Percentiles rank a stretch among this genome's conserved stretches.
Evolutionary conservation across 2,888 invertebrate genomes (phyloP).

Genomic region (Didymodactylos carnosus): DNA sequence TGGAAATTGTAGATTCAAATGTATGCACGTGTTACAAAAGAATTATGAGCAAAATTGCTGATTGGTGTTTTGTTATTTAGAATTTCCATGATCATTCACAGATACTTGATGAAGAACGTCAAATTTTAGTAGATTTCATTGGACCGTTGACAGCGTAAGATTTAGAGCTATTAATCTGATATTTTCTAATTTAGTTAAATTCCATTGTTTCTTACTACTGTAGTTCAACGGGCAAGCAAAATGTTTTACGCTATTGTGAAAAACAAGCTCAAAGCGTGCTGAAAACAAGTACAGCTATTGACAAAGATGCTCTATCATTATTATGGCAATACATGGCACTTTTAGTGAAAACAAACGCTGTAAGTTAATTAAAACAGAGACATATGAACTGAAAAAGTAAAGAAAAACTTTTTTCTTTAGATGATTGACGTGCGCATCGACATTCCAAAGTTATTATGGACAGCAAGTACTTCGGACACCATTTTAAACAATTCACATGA

Average conservation of each 20-base stretch:
- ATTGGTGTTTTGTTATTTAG: not conserved
- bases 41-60: too few relatives aligned
- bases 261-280: not conserved
- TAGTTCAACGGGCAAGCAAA: not conserved
- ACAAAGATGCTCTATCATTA: not conserved
- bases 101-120: not conserved
- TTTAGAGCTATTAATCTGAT: not conserved
- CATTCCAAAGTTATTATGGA: not conserved
- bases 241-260: not conserved
- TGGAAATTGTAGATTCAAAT: slow-evolving; percentile 44
- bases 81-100: not conserved
- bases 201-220: not conserved
- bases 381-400: too few relatives aligned
- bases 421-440: not conserved
- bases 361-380: not conserved
- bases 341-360: not conserved
- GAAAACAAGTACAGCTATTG: not conserved
- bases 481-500: too few relatives aligned
- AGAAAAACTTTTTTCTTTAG: not conserved
- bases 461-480: not conserved
- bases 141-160: not conserved
- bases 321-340: not conserved
- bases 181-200: not conserved
- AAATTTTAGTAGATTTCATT: not conserved
- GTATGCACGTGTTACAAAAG: not conserved